Evolutionary conservation across 1,140 invertebrate species (phyloP), one percentile per base, ranked within the genome.

Genomic region (Papilio xuthus): DNA sequence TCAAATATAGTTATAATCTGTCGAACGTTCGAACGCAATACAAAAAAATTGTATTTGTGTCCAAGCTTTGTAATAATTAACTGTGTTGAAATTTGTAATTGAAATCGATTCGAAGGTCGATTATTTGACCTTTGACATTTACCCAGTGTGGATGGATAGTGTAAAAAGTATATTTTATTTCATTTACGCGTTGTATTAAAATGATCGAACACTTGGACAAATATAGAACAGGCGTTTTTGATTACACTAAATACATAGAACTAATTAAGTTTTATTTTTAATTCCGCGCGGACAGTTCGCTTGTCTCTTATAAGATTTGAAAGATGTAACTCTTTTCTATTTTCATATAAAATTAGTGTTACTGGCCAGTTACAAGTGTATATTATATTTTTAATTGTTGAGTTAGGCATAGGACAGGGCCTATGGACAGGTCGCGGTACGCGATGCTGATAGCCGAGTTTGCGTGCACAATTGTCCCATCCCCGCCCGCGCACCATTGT

Each of bases 401-500:
- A 83, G 82, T 85, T 84, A 83, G 82, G 79, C 81, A 85, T 80
- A 77, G 79, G 67, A 77, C 81, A 80, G 81, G 78, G 71, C 72
- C n/a, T 69, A 77, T 80, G 80, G 82, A 85, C 83, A 79, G 85
- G 83, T 84, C 82, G 83, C 83, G 80, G 80, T 53, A 53, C 81
- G 85, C 80, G 89, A 89, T 91, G 82, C 86, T 85, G 91, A 93
- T 93, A 92, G 90, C 87, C 87, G 80, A 78, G 82, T 90, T 89
- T 88, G 87, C 85, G 84, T 80, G 81, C 84, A 88, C 89, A 89
- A 90, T 90, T 93, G 90, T 91, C 87, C 86, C 91, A 88, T 91
- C 90, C 81, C 85, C 84, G 84, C 80, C 86, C 83, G 84, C 85
- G 84, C 85, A 74, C 85, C 89, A 93, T 93, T 93, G 91, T 92